A percentile compares a stretch with the other conserved stretches of the same genome.
These are phyloP conservation scores for Macrotis lagotis DNA, from an alignment of 2,113 vertebrate species.

Conservation along the genomic window DNA sequence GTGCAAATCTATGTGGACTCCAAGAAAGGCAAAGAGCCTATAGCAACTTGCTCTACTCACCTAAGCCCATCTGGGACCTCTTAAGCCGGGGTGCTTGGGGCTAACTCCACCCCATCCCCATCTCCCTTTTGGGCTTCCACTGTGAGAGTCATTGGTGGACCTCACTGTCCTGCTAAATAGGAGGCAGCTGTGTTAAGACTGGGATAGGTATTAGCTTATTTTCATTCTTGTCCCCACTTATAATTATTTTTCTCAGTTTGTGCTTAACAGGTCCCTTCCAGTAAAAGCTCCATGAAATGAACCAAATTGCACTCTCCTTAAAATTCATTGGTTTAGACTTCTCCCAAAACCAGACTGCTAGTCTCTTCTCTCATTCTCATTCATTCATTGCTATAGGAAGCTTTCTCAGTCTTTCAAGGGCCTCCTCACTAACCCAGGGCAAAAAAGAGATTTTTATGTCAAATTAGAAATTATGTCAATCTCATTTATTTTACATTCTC, in stretches of 20 bases:
- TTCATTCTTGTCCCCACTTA: not conserved
- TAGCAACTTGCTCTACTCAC: not conserved
- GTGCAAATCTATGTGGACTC: not conserved
- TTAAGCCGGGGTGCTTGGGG: not conserved
- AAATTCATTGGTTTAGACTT: not conserved
- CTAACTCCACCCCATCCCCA: not conserved
- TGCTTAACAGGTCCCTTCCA: not conserved
- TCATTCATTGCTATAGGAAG: not conserved
- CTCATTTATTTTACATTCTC: constrained; percentile 2
- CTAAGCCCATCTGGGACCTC: not conserved
- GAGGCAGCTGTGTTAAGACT: not conserved
- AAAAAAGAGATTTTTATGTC: not conserved
- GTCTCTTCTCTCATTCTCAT: not conserved
- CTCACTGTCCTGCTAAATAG: not conserved
- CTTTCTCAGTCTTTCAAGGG: not conserved
- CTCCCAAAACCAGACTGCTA: not conserved
- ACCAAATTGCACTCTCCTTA: not conserved
- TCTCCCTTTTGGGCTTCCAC: not conserved
- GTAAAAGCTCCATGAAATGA: not conserved
- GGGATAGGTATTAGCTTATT: not conserved
- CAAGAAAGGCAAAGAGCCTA: not conserved
- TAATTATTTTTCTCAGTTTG: not conserved
- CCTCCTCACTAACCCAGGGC: not conserved
- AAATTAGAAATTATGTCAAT: not conserved
- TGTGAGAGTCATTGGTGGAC: not conserved